Base-by-base conservation (phyloP, 2,113 vertebrate genomes). In the Cavia aperea region DNA sequence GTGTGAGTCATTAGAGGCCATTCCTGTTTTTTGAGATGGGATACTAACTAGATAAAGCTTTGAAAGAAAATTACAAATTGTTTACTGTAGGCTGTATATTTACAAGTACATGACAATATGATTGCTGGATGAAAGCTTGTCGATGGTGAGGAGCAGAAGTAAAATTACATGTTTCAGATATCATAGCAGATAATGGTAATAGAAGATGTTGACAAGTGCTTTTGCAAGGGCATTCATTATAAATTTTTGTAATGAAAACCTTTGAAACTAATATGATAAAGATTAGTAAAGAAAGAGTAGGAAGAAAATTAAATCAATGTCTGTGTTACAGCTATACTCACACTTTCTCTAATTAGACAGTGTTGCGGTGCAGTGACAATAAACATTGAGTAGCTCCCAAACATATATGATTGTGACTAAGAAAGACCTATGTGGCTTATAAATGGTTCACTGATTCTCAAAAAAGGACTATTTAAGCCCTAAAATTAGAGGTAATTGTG, bases 231-330 rank as follows among this genome's bases (percentile, higher is more conserved):
- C 14, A 54, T 54, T 73, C 70, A 81, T 51, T 89, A 7, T 9
- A 79, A 7, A 43, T 9, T 51, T 78, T 54, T 65, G 12, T 43
- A 81, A 68, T 14, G 24, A 1, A 77, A 93, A 91, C 36, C 1
- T 60, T 75, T 75, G 31, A 94, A 88, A 91, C 87, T 36, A 56
- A n/a, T 83, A 87, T 14, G 7, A 77, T 79, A 83, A 94, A 72
- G 13, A 84, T 87, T 66, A 93, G 7, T 43, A 39, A 81, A 75
- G 19, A 15, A 51, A 54, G 36, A 23, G 7, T 33, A 60, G 18
- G 8, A 51, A 86, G 36, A 89, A 68, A 81, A 56, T 81, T 66
- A 92, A 58, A 13, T 36, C 70, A 63, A 87, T 33, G 16, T 62
- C 54, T 86, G 14, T 46, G 18, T 7, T 68, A 39, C 3, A 79